These are phyloP conservation scores for Sarcophaga peregrina DNA, from an alignment of 1,140 invertebrate genomes.

Conservation along the genomic window DNA sequence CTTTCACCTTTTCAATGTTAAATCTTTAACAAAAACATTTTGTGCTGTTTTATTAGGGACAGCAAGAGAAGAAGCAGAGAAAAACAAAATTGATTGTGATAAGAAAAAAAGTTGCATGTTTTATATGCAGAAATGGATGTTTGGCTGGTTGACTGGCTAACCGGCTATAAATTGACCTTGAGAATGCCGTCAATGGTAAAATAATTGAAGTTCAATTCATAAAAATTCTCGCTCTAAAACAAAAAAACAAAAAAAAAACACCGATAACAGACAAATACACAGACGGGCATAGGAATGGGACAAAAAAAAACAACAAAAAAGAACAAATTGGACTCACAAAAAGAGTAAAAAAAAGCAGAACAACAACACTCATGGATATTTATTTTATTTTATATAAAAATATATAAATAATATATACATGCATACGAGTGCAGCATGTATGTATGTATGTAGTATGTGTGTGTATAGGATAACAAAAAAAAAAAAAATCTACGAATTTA, in stretches of 20 bases:
- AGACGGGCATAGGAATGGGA: too few species aligned
- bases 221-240: constrained; percentile 16
- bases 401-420: neutral
- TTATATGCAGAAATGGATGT: neutral
- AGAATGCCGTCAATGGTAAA: constrained; percentile 18
- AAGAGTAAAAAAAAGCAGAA: neutral
- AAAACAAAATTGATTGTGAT: neutral
- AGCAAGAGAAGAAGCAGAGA: too few species aligned
- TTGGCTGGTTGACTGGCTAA: neutral
- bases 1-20: too few species aligned
- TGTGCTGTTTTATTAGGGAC: too few species aligned
- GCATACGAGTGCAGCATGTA: too few species aligned
- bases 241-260: neutral
- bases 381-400: neutral
- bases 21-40: too few species aligned
- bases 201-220: constrained; percentile 27
- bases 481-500: constrained; percentile 9
- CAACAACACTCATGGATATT: neutral
- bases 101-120: neutral
- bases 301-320: neutral
- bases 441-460: too few species aligned
- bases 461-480: too few species aligned
- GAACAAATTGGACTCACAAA: neutral
- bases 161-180: constrained; percentile 15
- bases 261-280: neutral